Evolutionary conservation across 2,113 vertebrate genomes (phyloP).

Genomic region (Rhagologus leucostigma): DNA sequence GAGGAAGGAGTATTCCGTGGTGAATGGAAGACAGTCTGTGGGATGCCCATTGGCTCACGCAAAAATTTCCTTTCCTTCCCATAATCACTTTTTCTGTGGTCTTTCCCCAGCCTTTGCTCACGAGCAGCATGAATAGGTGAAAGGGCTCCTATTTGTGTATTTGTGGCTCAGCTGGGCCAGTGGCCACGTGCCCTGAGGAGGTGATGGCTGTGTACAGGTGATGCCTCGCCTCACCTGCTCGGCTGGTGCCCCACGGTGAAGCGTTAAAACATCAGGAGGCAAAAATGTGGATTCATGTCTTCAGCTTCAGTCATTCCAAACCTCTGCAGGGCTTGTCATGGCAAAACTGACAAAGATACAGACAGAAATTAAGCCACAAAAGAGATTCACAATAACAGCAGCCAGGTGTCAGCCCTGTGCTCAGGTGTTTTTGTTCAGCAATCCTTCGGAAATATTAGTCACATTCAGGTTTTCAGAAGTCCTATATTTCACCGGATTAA

Average conservation of each 20-base stretch:
- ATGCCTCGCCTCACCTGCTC: neutral
- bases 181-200: neutral
- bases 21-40: neutral
- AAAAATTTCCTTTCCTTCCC: neutral
- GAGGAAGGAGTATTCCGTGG: neutral
- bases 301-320: neutral
- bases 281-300: rapidly evolving
- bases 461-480: neutral
- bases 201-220: too few species aligned
- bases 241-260: rapidly evolving
- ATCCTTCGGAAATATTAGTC: neutral
- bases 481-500: neutral
- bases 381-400: neutral
- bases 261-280: neutral
- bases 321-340: neutral
- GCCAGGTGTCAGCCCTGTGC: neutral
- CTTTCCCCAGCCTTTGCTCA: neutral
- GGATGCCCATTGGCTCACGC: neutral
- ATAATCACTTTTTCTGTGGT: neutral
- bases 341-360: neutral
- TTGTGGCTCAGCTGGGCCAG: neutral
- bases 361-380: neutral
- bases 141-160: neutral
- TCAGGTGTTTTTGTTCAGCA: neutral
- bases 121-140: neutral